Conservation (phyloP, 2,797 vertebrate genomes). For the Syngnathus acus region DNA sequence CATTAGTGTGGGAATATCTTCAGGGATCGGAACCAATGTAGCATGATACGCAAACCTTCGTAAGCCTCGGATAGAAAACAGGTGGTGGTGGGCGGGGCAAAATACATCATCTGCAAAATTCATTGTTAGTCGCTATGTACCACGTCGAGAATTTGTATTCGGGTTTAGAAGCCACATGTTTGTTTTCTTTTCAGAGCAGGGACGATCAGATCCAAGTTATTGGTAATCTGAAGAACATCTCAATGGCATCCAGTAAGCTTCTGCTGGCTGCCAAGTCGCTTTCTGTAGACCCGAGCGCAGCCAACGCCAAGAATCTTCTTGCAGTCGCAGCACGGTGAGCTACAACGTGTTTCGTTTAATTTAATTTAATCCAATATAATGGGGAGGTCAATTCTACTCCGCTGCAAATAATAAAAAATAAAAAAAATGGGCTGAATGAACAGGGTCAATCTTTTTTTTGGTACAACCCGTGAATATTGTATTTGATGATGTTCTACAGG, state of each 20-base stretch:
- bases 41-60: slow-evolving; percentile 45
- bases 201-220: slow-evolving; percentile 98
- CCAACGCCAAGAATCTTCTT: slow-evolving; percentile 97
- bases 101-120: slow-evolving; percentile 1
- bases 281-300: slow-evolving; percentile 94
- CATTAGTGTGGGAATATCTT: slow-evolving; percentile 59
- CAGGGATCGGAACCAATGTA: slow-evolving; percentile 53
- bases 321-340: slow-evolving; percentile 91
- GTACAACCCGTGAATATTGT: not conserved
- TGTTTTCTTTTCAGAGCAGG: slow-evolving; percentile 73
- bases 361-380: not conserved
- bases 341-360: not conserved
- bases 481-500: not conserved
- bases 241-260: slow-evolving; percentile 97
- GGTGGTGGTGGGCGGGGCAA: slow-evolving; percentile 7
- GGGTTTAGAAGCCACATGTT: not conserved
- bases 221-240: slow-evolving; percentile 98
- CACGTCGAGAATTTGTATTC: not conserved
- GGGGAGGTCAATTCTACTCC: not conserved
- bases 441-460: not conserved
- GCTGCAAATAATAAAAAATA: not conserved
- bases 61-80: slow-evolving; percentile 30
- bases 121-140: not conserved
- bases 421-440: not conserved
- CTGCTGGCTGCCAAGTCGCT: slow-evolving; percentile 95